A percentile compares a stretch with the other conserved stretches of the same genome.
Evolutionary conservation across 1,140 invertebrate genomes (phyloP).

Genomic region (Reticulitermes speratus): DNA sequence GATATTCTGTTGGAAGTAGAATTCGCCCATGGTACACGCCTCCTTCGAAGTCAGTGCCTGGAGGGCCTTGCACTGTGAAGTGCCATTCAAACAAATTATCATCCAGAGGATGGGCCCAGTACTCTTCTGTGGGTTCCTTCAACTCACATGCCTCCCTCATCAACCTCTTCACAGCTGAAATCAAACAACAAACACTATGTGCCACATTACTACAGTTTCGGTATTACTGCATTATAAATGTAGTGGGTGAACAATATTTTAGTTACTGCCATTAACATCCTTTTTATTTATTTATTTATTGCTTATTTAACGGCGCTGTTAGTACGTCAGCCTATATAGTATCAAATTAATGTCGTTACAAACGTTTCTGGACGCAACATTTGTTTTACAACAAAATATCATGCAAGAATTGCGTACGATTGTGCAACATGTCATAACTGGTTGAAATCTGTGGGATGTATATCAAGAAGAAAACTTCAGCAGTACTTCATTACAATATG

Average conservation of each 20-base stretch:
- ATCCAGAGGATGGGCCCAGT: slow-evolving; percentile 86
- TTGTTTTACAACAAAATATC: no score
- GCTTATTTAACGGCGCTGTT: not conserved
- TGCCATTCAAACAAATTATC: slow-evolving; percentile 99
- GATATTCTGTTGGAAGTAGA: slow-evolving; percentile 87
- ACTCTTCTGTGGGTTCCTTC: slow-evolving; percentile 83
- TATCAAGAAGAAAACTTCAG: no score
- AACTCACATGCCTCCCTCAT: slow-evolving; percentile 91
- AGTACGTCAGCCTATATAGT: no score
- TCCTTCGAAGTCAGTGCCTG: slow-evolving; percentile 83
- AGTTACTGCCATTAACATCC: not conserved
- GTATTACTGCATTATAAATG: not conserved
- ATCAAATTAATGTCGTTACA: no score
- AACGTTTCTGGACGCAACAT: not conserved
- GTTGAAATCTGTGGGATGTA: no score
- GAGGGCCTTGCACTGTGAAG: slow-evolving; percentile 89
- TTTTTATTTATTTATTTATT: not conserved
- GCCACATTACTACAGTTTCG: no score
- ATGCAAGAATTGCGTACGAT: no score
- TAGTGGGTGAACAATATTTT: not conserved
- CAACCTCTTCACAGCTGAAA: slow-evolving; percentile 85
- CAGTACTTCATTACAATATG: not conserved
- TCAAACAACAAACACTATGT: not conserved
- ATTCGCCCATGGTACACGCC: slow-evolving; percentile 93
- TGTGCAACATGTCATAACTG: no score